A percentile compares a stretch with the other conserved stretches of the same genome.
Evolutionary conservation across 2,797 vertebrate species (phyloP).

Genomic region (Taeniopygia guttata): DNA sequence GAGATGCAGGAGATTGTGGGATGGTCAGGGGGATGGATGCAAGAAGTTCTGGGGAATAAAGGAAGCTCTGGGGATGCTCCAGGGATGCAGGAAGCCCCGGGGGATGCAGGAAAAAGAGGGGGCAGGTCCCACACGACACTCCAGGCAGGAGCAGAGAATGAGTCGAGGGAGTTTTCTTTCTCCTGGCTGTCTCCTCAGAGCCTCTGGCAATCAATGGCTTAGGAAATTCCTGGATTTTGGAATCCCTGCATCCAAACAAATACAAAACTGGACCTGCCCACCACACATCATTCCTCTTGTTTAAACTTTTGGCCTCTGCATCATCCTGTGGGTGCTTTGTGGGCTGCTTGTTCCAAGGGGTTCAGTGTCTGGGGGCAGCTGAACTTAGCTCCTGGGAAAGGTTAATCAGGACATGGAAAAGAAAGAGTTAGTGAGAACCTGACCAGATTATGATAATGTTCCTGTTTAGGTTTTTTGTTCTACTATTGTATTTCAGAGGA

Average conservation of each 20-base stretch:
- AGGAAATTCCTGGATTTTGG: neutral
- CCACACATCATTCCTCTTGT: rapidly evolving
- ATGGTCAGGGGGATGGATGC: neutral
- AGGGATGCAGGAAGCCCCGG: neutral
- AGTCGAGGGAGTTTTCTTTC: neutral
- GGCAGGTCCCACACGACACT: neutral
- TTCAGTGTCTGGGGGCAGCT: neutral
- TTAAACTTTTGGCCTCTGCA: neutral
- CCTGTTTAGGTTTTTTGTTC: neutral
- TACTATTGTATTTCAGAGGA: neutral
- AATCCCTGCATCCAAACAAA: neutral
- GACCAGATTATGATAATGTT: neutral
- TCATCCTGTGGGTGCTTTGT: too few relatives aligned
- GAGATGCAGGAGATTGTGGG: neutral
- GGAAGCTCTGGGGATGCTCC: neutral
- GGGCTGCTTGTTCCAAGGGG: neutral
- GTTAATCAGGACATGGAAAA: neutral
- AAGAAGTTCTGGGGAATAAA: neutral
- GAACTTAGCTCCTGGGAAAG: neutral
- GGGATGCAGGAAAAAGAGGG: neutral
- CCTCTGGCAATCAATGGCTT: neutral
- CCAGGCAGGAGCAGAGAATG: neutral
- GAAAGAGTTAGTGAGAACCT: neutral
- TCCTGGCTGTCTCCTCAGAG: neutral
- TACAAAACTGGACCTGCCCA: neutral